A percentile compares a stretch with the other conserved stretches of the same genome.
phyloP scores from a whole-genome alignment of 2,797 vertebrate genomes.

The Fistularia tabacaria region DNA sequence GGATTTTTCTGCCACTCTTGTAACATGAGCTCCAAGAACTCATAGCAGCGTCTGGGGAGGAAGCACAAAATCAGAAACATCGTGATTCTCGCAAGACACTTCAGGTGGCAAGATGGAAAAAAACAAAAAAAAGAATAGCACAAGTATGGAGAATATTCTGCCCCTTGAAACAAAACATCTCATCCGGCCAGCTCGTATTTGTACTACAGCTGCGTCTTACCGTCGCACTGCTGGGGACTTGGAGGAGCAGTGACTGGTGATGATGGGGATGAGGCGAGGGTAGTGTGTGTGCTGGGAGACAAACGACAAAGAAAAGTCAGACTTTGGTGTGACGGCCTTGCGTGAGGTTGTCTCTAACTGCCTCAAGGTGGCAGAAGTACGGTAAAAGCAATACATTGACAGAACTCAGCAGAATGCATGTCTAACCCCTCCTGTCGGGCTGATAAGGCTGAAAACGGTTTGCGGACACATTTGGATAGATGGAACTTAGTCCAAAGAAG shows the following conservation, averaged over 20 bases:
- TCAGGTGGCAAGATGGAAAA: neutral
- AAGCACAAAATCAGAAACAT: neutral
- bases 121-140: neutral
- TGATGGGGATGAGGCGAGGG: conserved; percentile 94
- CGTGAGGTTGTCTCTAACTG: neutral
- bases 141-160: no score
- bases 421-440: no score
- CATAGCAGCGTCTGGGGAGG: conserved; percentile 86
- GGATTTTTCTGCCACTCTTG: conserved; percentile 96
- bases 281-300: conserved; percentile 87
- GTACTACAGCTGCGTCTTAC: conserved; percentile 60
- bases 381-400: no score
- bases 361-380: no score
- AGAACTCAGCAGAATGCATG: no score
- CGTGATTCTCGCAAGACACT: neutral
- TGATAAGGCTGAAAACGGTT: no score
- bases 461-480: no score
- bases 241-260: conserved; percentile 96
- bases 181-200: neutral
- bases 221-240: conserved; percentile 96
- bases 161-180: no score
- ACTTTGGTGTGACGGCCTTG: neutral
- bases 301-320: neutral
- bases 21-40: conserved; percentile 94
- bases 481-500: no score